A percentile compares a stretch with the other conserved stretches of the same genome.
Evolutionary conservation across 1,140 invertebrate species (phyloP).

Genomic region (Venturia canescens): DNA sequence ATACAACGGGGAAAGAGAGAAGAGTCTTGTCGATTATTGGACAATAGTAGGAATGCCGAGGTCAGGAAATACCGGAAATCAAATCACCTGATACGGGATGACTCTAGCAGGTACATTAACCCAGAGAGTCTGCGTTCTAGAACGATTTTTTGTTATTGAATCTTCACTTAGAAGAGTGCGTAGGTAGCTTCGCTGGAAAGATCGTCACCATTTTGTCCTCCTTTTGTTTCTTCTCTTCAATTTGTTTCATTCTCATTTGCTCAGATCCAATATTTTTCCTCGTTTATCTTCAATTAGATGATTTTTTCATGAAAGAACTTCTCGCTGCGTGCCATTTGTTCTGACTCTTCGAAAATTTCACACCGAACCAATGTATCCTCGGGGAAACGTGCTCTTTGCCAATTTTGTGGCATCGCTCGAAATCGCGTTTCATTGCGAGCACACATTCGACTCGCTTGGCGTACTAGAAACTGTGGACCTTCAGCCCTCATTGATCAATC

Average conservation of each 20-base stretch:
- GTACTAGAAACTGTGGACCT: not conserved
- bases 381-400: no score
- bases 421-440: not conserved
- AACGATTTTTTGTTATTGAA: slow-evolving; percentile 2
- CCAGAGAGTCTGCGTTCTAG: not conserved
- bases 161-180: not conserved
- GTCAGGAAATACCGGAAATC: slow-evolving; percentile 56
- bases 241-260: not conserved
- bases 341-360: no score
- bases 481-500: not conserved
- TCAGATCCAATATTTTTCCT: not conserved
- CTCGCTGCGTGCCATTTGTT: no score
- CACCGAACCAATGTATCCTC: no score
- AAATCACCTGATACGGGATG: slow-evolving; percentile 68
- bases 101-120: slow-evolving; percentile 69
- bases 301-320: not conserved
- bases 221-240: slow-evolving; percentile 13
- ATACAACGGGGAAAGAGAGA: slow-evolving; percentile 22
- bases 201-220: not conserved
- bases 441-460: not conserved
- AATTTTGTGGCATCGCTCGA: not conserved
- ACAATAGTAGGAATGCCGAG: slow-evolving; percentile 64
- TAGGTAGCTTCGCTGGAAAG: not conserved
- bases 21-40: slow-evolving; percentile 46
- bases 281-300: not conserved